Evolutionary conservation across 2,113 vertebrate species (phyloP).

Genomic region (Zosterops hypoxanthus): DNA sequence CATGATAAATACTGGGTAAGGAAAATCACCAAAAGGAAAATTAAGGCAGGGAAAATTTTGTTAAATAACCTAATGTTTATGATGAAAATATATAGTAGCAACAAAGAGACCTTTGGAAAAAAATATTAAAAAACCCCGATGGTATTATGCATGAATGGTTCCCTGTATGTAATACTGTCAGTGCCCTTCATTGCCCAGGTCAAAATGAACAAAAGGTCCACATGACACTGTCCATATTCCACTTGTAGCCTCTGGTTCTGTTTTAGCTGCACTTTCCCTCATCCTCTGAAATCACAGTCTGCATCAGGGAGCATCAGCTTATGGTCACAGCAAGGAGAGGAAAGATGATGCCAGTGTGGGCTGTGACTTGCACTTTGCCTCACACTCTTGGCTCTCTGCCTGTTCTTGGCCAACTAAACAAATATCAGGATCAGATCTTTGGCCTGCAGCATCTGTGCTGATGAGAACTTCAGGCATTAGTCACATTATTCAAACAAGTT

Average conservation of each 20-base stretch:
- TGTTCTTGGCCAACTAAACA: neutral
- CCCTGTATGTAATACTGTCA: neutral
- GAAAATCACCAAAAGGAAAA: slow-evolving; percentile 1
- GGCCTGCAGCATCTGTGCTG: slow-evolving; percentile 6
- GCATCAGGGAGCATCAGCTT: neutral
- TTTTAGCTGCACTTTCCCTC: neutral
- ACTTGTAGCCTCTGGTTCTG: neutral
- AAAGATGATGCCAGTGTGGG: neutral
- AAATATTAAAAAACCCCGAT: neutral
- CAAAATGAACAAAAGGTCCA: neutral
- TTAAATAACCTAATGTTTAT: neutral
- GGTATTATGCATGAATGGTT: neutral
- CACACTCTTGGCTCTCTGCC: neutral
- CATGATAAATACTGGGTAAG: neutral
- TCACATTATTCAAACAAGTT: neutral
- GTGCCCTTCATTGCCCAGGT: neutral
- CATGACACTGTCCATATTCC: neutral
- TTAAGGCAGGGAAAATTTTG: neutral
- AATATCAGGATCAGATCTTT: neutral
- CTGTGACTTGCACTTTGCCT: neutral
- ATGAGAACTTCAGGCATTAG: neutral
- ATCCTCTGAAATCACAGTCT: neutral
- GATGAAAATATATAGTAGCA: neutral
- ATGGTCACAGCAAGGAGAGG: neutral
- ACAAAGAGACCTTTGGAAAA: neutral